Evolutionary conservation across 2,888 invertebrate species (phyloP).

Genomic region (Anticlea derivata): DNA sequence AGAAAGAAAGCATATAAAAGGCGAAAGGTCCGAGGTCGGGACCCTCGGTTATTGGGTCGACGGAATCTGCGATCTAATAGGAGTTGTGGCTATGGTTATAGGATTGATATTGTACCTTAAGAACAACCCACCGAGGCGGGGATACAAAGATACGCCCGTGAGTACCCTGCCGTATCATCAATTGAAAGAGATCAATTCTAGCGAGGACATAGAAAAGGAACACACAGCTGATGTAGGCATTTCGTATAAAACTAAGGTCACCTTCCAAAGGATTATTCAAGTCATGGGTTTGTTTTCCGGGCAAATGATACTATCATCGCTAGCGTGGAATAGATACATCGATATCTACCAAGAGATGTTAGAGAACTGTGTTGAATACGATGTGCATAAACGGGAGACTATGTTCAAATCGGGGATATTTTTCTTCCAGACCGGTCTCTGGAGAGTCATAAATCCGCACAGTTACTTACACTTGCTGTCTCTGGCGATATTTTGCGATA

Average conservation of each 20-base stretch:
- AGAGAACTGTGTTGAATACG: conserved; percentile 84
- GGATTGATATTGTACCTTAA: conserved; percentile 88
- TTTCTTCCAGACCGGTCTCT: conserved; percentile 88
- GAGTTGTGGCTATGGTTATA: conserved; percentile 88
- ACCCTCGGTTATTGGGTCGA: conserved; percentile 92
- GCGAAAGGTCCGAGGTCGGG: conserved; percentile 92
- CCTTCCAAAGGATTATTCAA: conserved; percentile 86
- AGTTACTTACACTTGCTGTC: conserved; percentile 89
- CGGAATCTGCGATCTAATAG: conserved; percentile 91
- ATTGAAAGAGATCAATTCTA: conserved; percentile 69
- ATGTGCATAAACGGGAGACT: conserved; percentile 77
- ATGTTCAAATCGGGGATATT: conserved; percentile 89
- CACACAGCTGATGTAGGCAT: conserved; percentile 77
- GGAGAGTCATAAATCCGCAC: conserved; percentile 92
- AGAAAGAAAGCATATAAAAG: conserved; percentile 88
- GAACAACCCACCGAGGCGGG: conserved; percentile 89
- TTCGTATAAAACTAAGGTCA: conserved; percentile 87
- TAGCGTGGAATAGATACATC: conserved; percentile 94
- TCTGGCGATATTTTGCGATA: conserved; percentile 91
- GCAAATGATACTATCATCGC: conserved; percentile 89
- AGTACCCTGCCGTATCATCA: conserved; percentile 82
- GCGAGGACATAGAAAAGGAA: conserved; percentile 75
- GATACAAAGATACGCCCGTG: conserved; percentile 86
- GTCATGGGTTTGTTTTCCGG: conserved; percentile 87
- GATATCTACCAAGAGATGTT: conserved; percentile 90